These are phyloP conservation scores for Yoshiicerus persimilis DNA, from an alignment of 1,140 invertebrate genomes.

Conservation along the genomic window DNA sequence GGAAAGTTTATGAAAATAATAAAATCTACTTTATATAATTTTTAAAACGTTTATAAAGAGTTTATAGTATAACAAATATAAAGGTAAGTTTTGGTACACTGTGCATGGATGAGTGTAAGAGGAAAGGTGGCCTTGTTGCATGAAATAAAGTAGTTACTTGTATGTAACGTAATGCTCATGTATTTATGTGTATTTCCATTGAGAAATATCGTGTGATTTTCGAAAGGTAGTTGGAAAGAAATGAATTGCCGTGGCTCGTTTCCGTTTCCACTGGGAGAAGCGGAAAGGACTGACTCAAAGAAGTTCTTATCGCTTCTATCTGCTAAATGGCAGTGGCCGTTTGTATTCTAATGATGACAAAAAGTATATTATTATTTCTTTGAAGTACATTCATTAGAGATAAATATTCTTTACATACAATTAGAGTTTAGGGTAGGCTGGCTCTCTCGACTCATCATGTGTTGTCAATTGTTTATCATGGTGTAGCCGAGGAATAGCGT, in stretches of 20 bases:
- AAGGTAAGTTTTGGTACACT: no score
- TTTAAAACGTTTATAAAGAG: no score
- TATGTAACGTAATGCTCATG: background rate
- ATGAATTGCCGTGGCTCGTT: background rate
- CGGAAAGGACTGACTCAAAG: background rate
- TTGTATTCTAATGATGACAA: background rate
- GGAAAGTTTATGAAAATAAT: no score
- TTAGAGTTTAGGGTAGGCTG: background rate
- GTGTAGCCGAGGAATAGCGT: no score
- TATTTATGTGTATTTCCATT: background rate
- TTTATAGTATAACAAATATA: no score
- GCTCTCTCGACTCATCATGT: background rate
- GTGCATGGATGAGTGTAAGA: no score
- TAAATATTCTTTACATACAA: background rate
- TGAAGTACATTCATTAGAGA: background rate
- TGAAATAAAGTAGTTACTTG: no score
- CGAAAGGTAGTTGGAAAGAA: background rate
- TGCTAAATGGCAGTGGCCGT: background rate
- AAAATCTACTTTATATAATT: no score
- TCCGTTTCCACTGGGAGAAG: background rate
- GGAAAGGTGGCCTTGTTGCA: no score
- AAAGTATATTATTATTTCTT: background rate
- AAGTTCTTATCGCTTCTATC: background rate
- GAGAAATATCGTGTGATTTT: background rate
- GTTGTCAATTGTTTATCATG: background rate